These are phyloP conservation scores for Phortica okadai DNA, from an alignment of 2,888 invertebrate genomes.

Conservation along the genomic window DNA sequence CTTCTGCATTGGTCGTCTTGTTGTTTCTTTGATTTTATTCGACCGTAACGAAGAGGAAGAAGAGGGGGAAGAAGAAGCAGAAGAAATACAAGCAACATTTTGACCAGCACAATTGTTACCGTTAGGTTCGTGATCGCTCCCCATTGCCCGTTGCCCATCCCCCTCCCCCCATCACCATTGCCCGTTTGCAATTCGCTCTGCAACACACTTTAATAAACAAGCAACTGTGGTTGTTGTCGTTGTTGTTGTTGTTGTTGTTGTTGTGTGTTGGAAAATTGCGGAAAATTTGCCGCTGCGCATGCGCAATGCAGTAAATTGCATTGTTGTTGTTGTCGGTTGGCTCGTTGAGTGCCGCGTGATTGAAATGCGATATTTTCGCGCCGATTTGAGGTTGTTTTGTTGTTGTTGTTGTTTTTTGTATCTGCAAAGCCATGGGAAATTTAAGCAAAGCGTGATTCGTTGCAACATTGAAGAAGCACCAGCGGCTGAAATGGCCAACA, in stretches of 20 bases:
- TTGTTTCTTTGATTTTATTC: constrained; percentile 56
- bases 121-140: constrained; percentile 55
- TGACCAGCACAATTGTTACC: constrained; percentile 64
- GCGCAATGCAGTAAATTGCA: constrained; percentile 29
- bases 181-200: constrained; percentile 15
- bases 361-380: constrained; percentile 75
- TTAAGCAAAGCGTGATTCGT: background rate
- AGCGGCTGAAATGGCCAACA: background rate
- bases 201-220: constrained; percentile 62
- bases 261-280: constrained; percentile 26
- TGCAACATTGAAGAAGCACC: constrained; percentile 21
- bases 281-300: constrained; percentile 29
- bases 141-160: constrained; percentile 25
- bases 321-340: constrained; percentile 33
- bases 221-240: constrained; percentile 16
- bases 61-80: too few species aligned
- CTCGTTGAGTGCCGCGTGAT: constrained; percentile 64
- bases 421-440: background rate
- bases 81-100: constrained; percentile 1
- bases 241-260: constrained; percentile 24
- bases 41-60: background rate
- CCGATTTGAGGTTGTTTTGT: constrained; percentile 60
- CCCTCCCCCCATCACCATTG: background rate
- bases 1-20: constrained; percentile 61
- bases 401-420: constrained; percentile 31